Evolutionary conservation across 2,888 invertebrate genomes (phyloP).

Genomic region (Pharmacophagus antenor): DNA sequence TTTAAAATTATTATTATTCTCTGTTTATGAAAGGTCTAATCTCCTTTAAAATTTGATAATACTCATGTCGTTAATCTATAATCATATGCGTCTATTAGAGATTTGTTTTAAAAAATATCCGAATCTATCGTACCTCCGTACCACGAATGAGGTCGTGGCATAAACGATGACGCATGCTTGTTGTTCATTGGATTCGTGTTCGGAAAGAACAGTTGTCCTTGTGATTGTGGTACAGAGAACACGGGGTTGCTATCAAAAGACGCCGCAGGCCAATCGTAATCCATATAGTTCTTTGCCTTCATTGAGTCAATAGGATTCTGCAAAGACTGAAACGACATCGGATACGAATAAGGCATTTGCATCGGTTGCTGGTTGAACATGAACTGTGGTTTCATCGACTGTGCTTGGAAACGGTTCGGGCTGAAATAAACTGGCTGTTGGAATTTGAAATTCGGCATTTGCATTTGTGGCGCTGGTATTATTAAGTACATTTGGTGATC

Average conservation of each 20-base stretch:
- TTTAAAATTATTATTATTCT: no score
- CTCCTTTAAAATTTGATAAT: no score
- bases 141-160: not conserved
- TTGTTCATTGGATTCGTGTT: not conserved
- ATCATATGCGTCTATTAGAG: not conserved
- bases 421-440: conserved; percentile 4
- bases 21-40: no score
- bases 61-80: not conserved
- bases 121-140: not conserved
- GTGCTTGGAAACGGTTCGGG: not conserved
- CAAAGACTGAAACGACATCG: conserved; percentile 4
- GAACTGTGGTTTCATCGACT: not conserved
- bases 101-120: not conserved
- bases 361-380: conserved; percentile 2
- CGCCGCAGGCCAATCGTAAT: not conserved
- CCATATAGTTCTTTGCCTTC: not conserved
- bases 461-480: conserved; percentile 4
- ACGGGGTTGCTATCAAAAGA: not conserved
- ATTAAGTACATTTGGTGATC: not conserved
- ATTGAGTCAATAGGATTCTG: not conserved
- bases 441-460: not conserved
- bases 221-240: not conserved
- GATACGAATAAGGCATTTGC: conserved; percentile 6
- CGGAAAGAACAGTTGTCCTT: not conserved
- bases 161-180: not conserved